These are phyloP conservation scores for Orchesella cincta DNA, from an alignment of 1,140 invertebrate genomes.

Conservation along the genomic window DNA sequence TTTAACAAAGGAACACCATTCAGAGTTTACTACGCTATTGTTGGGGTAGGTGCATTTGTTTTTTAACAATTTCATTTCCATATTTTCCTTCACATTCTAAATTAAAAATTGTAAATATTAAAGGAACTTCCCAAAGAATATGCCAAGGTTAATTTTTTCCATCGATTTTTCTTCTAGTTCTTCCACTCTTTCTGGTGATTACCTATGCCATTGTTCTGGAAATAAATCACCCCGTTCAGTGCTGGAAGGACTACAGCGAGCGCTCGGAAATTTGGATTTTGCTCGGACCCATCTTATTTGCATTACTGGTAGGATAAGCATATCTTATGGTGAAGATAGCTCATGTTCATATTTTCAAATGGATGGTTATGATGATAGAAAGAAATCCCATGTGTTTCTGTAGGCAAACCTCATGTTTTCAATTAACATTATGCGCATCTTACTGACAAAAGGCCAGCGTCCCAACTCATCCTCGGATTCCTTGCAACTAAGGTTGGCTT, in stretches of 20 bases:
- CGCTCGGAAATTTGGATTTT: slow-evolving; percentile 58
- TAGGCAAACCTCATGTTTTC: too few relatives aligned
- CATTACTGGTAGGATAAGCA: slow-evolving; percentile 57
- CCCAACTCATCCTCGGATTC: too few relatives aligned
- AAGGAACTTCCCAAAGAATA: too few relatives aligned
- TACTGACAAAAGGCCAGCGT: too few relatives aligned
- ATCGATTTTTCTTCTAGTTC: slow-evolving; percentile 51
- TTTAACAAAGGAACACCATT: slow-evolving; percentile 58
- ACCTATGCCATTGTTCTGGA: slow-evolving; percentile 57
- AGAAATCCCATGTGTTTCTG: neutral
- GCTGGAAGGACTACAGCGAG: slow-evolving; percentile 58
- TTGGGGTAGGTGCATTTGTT: slow-evolving; percentile 58
- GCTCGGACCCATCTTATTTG: slow-evolving; percentile 57
- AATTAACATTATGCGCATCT: too few relatives aligned
- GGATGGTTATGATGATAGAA: neutral
- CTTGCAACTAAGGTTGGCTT: too few relatives aligned
- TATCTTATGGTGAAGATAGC: neutral
- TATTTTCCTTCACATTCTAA: too few relatives aligned
- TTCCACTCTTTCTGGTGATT: slow-evolving; percentile 56
- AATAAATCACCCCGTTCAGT: slow-evolving; percentile 52
- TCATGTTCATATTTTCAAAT: neutral
- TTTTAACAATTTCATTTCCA: too few relatives aligned
- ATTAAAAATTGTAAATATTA: too few relatives aligned
- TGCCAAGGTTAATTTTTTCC: too few relatives aligned
- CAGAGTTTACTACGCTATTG: slow-evolving; percentile 59